Evolutionary conservation across 2,888 invertebrate genomes (phyloP).

Genomic region (Sarcophaga carnaria): DNA sequence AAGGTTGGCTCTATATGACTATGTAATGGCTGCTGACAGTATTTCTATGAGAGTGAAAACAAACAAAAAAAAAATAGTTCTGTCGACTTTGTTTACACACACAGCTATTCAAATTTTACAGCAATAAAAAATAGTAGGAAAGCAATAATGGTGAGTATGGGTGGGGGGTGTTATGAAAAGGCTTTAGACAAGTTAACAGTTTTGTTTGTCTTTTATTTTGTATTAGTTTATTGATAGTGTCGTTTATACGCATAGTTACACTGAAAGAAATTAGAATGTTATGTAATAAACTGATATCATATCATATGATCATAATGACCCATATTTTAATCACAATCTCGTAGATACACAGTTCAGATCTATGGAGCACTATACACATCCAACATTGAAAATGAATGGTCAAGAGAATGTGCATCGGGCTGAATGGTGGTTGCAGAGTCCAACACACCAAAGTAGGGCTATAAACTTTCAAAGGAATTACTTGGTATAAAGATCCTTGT

Average conservation of each 20-base stretch:
- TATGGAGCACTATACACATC: too few relatives aligned
- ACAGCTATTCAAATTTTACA: background rate
- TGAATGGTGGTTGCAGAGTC: too few relatives aligned
- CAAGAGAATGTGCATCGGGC: too few relatives aligned
- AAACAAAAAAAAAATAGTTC: background rate
- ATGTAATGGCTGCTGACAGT: constrained; percentile 3
- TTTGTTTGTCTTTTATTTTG: background rate
- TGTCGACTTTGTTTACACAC: background rate
- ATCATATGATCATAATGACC: too few relatives aligned
- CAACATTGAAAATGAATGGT: too few relatives aligned
- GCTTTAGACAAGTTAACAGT: background rate
- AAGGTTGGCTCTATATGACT: constrained; percentile 57
- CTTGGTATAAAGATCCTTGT: too few relatives aligned
- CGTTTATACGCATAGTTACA: background rate
- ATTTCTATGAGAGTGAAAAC: background rate
- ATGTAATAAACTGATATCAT: too few relatives aligned
- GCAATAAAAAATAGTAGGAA: background rate
- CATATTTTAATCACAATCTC: too few relatives aligned
- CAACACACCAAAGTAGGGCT: too few relatives aligned
- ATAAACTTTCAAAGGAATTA: too few relatives aligned
- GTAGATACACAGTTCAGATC: too few relatives aligned
- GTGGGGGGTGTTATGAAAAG: background rate
- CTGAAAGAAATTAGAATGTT: background rate
- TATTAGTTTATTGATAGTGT: background rate
- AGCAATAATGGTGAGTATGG: background rate